phyloP scores from a whole-genome alignment of 2,113 vertebrate species.

The Petaurus breviceps region DNA sequence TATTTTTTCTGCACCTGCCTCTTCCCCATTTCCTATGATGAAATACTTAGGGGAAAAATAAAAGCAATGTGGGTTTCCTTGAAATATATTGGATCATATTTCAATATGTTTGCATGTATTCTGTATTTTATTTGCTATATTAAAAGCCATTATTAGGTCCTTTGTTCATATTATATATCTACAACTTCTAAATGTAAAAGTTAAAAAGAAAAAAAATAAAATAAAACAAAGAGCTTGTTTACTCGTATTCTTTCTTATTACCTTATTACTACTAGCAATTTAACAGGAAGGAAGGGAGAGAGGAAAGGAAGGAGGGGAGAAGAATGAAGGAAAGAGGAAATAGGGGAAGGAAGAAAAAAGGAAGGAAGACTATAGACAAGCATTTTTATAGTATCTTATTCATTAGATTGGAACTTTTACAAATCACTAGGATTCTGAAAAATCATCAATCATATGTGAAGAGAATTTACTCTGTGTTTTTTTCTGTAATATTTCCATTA shows the following conservation, averaged over 20 bases:
- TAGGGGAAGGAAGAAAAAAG: no score
- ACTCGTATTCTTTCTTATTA: not conserved
- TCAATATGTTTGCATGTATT: not conserved
- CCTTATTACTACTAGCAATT: slow-evolving; percentile 1
- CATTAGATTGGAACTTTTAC: no score
- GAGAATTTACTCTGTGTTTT: no score
- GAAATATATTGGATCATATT: not conserved
- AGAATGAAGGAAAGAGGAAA: not conserved
- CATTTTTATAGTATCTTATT: no score
- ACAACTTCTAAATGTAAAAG: not conserved
- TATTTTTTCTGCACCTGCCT: not conserved
- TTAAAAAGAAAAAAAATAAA: not conserved
- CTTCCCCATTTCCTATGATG: not conserved
- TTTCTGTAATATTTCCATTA: no score
- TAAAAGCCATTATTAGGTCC: not conserved
- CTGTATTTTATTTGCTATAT: not conserved
- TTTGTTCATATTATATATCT: not conserved
- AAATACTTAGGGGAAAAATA: not conserved
- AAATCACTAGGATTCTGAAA: no score
- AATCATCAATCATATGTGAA: no score
- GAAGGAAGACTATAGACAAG: no score
- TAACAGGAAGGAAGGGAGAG: not conserved
- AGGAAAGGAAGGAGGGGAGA: not conserved
- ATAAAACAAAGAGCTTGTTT: not conserved
- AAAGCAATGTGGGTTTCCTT: not conserved